phyloP scores from a whole-genome alignment of 2,888 invertebrate species.

The Ophion costatus region DNA sequence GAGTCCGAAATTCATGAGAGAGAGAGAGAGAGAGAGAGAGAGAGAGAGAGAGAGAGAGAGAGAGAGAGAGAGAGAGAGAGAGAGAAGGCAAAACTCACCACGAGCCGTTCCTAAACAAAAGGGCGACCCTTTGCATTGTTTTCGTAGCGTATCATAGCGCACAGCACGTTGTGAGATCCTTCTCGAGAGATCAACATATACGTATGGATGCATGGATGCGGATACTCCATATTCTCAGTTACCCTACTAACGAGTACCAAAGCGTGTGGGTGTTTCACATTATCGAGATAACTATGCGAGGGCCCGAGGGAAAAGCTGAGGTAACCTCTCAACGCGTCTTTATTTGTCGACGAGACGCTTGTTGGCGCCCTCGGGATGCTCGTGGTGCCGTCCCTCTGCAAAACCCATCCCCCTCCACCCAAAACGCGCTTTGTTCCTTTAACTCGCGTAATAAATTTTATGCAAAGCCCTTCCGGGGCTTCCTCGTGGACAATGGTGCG shows the following conservation, averaged over 20 bases:
- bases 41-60: constrained; percentile 70
- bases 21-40: constrained; percentile 71
- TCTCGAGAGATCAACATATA: constrained; percentile 21
- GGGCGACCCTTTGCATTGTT: constrained; percentile 69
- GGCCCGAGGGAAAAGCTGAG: constrained; percentile 54
- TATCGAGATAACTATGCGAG: constrained; percentile 69
- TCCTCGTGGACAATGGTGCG: constrained; percentile 50
- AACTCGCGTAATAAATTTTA: constrained; percentile 44
- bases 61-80: constrained; percentile 67
- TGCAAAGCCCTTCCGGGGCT: constrained; percentile 6
- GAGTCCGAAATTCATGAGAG: constrained; percentile 16
- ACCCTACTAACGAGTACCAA: constrained; percentile 73
- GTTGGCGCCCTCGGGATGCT: constrained; percentile 20
- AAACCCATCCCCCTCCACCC: constrained; percentile 37
- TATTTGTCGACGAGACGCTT: constrained; percentile 56
- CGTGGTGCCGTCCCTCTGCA: neutral
- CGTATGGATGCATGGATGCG: neutral
- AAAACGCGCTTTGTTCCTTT: constrained; percentile 11
- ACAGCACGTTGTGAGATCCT: constrained; percentile 38
- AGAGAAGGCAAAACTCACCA: constrained; percentile 73
- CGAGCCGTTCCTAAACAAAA: constrained; percentile 75
- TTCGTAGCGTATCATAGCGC: constrained; percentile 60
- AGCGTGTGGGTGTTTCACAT: constrained; percentile 70
- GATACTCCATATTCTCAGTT: constrained; percentile 65
- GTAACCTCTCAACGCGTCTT: constrained; percentile 56